Conservation (phyloP, 2,888 invertebrate species). For the Ormyrus nitidulus region DNA sequence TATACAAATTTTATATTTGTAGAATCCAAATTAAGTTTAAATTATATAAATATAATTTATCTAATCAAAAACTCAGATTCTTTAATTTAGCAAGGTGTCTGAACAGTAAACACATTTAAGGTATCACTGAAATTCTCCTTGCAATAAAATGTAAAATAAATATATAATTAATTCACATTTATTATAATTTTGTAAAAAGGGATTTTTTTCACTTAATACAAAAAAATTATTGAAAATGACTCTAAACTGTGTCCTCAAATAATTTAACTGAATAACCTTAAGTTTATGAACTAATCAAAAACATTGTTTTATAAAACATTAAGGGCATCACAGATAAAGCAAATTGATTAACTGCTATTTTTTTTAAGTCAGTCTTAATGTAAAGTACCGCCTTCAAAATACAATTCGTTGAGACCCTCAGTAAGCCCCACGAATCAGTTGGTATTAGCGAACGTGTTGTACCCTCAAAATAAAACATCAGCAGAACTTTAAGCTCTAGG, state of each 20-base stretch:
- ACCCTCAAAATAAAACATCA: constrained; percentile 4
- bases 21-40: constrained; percentile 30
- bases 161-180: background rate
- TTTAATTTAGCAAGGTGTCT: constrained; percentile 73
- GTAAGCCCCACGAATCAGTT: background rate
- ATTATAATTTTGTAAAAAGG: background rate
- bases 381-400: no score
- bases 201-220: no score
- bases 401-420: constrained; percentile 3
- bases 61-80: constrained; percentile 54
- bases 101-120: constrained; percentile 65
- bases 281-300: no score
- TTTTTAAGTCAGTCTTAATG: no score
- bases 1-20: constrained; percentile 27
- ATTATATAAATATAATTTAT: constrained; percentile 46
- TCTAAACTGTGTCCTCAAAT: no score
- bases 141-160: constrained; percentile 54
- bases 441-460: background rate
- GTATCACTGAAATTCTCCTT: constrained; percentile 71
- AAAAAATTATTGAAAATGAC: background rate
- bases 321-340: no score
- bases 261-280: no score
- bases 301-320: no score
- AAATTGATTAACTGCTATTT: no score
- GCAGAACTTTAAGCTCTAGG: constrained; percentile 30